Evolutionary conservation across 2,888 invertebrate species (phyloP), one percentile per base, ranked within the genome.

Genomic region (Elegia similella): DNA sequence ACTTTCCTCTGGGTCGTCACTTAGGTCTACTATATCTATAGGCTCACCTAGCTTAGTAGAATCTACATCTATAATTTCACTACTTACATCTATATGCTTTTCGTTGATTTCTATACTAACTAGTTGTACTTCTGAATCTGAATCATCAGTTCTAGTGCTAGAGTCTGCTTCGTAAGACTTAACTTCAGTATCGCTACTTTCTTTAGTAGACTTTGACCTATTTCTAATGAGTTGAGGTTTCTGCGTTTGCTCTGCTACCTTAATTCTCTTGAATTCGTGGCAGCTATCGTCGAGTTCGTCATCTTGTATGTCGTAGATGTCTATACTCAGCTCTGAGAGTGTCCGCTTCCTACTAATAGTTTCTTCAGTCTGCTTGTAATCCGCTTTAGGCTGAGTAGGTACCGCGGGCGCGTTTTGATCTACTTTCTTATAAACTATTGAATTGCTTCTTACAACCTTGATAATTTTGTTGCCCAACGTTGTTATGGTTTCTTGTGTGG

Each of bases 371-470:
- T 60, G 69, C 61, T 81, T 86, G 1, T 65, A 68, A 3, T 80
- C 84, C 0, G 67, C 54, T 70, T 78, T 86, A 5, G 67, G 54
- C 6, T 73, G 77, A 50, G 57, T 68, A 0, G 76, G 56, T 0
- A 68, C 69, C 0, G 75, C 62, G 0, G 80, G 71, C 0, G 75
- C 66, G 42, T 69, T 77, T 1, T 74, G 70, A 46, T 88, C 87
- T 1, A 90, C 62, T 62, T 90, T 87, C 63, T 86, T 90, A 57
- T 91, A 91, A 29, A 91, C 87, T 56, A 91, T 79, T 1, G 90
- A 90, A 59, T 90, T 91, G 64, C 84, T 91, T 53, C 90, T 72
- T 12, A 91, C 88, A 5, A 91, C 80, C 78, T 91, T 91, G 8
- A 91, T 82, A 23, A 91, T 86, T 71, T 91, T 91, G 61, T 88